Conservation (phyloP, 1,140 invertebrate genomes). For the Bilobella aurantiaca region DNA sequence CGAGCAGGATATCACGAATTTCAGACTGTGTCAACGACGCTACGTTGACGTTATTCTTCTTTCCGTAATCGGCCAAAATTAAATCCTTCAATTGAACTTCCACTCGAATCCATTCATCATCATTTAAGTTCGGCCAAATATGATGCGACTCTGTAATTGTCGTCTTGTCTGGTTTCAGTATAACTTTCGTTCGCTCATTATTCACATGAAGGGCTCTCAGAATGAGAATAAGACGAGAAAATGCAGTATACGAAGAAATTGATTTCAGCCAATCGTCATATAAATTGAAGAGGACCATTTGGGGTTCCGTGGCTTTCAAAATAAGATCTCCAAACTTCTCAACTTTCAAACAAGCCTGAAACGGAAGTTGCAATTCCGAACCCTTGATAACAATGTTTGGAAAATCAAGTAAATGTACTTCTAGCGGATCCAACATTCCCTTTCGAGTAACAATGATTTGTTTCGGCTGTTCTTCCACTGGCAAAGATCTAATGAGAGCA, state of each 20-base stretch:
- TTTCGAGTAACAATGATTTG: constrained; percentile 99
- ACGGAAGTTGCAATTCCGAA: constrained; percentile 94
- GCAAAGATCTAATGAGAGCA: constrained; percentile 93
- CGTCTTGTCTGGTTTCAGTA: constrained; percentile 96
- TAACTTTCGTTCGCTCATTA: constrained; percentile 95
- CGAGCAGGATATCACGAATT: constrained; percentile 97
- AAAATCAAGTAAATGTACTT: constrained; percentile 97
- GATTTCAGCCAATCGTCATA: constrained; percentile 99
- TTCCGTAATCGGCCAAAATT: constrained; percentile 97
- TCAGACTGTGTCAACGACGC: constrained; percentile 97
- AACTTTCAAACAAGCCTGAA: constrained; percentile 97
- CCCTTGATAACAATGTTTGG: constrained; percentile 99
- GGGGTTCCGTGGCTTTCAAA: constrained; percentile 96
- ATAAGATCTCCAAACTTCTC: constrained; percentile 99
- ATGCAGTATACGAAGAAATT: constrained; percentile 90
- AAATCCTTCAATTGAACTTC: constrained; percentile 97
- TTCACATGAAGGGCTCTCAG: constrained; percentile 95
- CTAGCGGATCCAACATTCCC: constrained; percentile 97
- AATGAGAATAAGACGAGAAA: constrained; percentile 94
- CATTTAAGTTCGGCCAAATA: constrained; percentile 94
- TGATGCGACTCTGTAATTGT: constrained; percentile 98
- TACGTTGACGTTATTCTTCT: constrained; percentile 99
- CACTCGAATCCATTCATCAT: constrained; percentile 99
- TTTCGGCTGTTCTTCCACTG: constrained; percentile 98
- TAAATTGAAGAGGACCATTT: constrained; percentile 99